phyloP scores from a whole-genome alignment of 2,113 vertebrate species.

The Ursus arctos region DNA sequence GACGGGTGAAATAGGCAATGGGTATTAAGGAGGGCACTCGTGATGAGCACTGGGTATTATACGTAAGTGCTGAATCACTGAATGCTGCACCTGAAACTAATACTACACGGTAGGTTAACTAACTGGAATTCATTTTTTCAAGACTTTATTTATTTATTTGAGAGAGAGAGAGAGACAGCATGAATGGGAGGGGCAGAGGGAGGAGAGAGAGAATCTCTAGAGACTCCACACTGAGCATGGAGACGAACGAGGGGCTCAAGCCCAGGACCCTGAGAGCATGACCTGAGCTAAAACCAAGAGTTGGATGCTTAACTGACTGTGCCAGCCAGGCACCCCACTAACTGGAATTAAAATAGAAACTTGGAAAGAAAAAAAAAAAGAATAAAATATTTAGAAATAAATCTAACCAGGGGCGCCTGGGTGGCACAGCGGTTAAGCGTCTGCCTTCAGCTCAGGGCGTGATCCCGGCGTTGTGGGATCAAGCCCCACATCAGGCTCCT shows the following conservation, averaged over 20 bases:
- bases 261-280: neutral
- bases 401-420: neutral
- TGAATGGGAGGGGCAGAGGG: no score
- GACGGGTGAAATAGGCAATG: neutral
- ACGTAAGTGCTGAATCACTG: neutral
- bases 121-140: neutral
- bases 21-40: neutral
- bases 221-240: neutral
- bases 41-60: neutral
- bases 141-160: neutral
- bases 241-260: neutral
- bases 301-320: neutral
- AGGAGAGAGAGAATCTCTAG: neutral
- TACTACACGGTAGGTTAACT: neutral
- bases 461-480: no score
- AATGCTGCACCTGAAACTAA: neutral
- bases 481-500: no score
- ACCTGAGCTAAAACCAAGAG: neutral
- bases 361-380: neutral
- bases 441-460: no score
- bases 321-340: neutral
- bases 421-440: no score
- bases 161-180: neutral
- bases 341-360: neutral
- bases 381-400: neutral